phyloP scores from a whole-genome alignment of 92 coral and sea anemone species.

The Muricea muricata region DNA sequence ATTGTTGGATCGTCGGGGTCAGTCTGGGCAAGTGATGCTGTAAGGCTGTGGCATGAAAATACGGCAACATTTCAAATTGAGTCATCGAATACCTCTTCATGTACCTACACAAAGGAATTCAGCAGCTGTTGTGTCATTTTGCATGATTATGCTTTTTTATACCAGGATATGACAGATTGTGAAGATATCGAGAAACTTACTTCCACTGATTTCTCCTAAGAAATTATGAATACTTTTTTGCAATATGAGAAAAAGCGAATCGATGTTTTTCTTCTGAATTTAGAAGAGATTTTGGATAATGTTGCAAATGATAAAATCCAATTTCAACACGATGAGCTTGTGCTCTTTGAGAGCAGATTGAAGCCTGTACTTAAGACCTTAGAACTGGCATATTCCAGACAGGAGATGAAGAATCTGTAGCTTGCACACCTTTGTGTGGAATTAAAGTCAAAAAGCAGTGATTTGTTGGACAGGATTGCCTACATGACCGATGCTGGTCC shows the following conservation, averaged over 20 bases:
- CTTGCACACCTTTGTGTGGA: not conserved
- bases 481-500: constrained; percentile 15
- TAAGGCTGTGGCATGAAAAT: not conserved
- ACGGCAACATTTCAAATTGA: not conserved
- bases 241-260: constrained; percentile 15
- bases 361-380: constrained; percentile 15
- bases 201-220: not conserved
- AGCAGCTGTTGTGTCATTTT: constrained; percentile 2
- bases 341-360: constrained; percentile 7
- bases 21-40: not conserved
- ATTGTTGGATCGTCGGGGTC: not conserved
- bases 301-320: not conserved
- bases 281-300: constrained; percentile 16
- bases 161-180: not conserved
- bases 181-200: not conserved
- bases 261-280: not conserved
- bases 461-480: constrained; percentile 13
- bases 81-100: not conserved
- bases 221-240: too few relatives aligned
- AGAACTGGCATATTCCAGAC: not conserved
- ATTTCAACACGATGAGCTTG: constrained; percentile 5
- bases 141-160: constrained; percentile 1
- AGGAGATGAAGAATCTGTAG: not conserved
- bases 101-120: not conserved
- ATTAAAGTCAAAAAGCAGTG: not conserved